These are phyloP conservation scores for Bovichtus variegatus DNA, from an alignment of 2,797 vertebrate species.

Conservation along the genomic window DNA sequence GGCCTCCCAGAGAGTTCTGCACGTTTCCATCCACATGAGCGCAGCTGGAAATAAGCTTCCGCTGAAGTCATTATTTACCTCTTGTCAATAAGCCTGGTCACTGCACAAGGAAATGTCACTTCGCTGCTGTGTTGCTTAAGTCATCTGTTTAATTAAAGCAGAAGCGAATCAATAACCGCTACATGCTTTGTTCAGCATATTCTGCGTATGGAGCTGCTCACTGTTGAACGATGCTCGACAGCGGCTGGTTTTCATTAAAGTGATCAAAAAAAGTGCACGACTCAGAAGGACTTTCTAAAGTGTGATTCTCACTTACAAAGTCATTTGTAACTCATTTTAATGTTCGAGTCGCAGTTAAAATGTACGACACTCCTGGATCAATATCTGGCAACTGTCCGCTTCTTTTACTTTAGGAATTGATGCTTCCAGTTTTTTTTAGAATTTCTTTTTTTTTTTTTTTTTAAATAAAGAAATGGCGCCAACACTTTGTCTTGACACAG, in stretches of 20 bases:
- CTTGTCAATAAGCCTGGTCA: slow-evolving; percentile 15
- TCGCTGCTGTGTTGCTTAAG: background rate
- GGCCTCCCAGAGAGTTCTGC: slow-evolving; percentile 34
- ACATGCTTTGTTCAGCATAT: background rate
- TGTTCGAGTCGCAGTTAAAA: too few species aligned
- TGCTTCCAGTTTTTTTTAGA: too few species aligned
- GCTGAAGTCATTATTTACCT: background rate
- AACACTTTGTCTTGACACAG: too few species aligned
- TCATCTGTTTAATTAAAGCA: background rate
- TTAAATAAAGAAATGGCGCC: too few species aligned
- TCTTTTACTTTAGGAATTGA: too few species aligned
- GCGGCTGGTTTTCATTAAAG: background rate
- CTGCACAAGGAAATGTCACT: slow-evolving; percentile 16
- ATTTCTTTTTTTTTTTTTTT: too few species aligned
- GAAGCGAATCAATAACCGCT: background rate
- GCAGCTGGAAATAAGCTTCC: slow-evolving; percentile 16
- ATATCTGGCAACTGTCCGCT: too few species aligned
- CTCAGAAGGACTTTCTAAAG: background rate
- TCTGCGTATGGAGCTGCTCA: background rate
- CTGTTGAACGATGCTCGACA: background rate
- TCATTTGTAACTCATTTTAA: too few species aligned
- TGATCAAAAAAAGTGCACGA: background rate
- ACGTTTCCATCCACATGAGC: slow-evolving; percentile 7
- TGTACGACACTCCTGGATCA: too few species aligned
- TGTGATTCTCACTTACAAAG: too few species aligned